phyloP scores from a whole-genome alignment of 2,113 vertebrate genomes.

The Eurystomus gularis region DNA sequence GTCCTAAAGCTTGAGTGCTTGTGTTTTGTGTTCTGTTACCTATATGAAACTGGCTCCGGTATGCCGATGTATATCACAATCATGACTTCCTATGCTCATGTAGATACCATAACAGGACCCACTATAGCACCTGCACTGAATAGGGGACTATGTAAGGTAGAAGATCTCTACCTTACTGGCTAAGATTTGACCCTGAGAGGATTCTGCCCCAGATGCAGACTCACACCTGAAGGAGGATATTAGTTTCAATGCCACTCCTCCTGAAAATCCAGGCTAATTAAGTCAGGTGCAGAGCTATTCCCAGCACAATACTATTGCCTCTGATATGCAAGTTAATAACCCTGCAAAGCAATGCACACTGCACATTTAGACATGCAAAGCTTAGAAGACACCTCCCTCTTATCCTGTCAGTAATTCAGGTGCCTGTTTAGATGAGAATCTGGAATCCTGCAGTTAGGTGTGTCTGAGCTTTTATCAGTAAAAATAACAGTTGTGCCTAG shows the following conservation, averaged over 20 bases:
- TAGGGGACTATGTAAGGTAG: neutral
- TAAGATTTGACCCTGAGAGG: neutral
- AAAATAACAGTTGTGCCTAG: neutral
- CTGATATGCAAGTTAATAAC: neutral
- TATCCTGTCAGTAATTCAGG: neutral
- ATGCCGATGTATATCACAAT: neutral
- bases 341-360: neutral
- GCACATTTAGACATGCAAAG: neutral
- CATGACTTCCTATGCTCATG: neutral
- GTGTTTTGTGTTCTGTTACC: neutral
- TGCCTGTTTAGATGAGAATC: neutral
- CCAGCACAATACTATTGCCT: neutral
- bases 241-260: neutral
- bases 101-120: neutral
- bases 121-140: neutral
- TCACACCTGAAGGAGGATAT: neutral
- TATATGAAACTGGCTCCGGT: neutral
- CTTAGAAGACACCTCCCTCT: neutral
- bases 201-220: neutral
- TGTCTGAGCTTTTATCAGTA: neutral
- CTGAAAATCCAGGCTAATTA: neutral
- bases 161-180: fast-evolving
- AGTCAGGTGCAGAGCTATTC: neutral
- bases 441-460: neutral
- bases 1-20: neutral